Evolutionary conservation across 2,113 vertebrate genomes (phyloP), one percentile per base, ranked within the genome.

Genomic region (Arvicanthis niloticus): DNA sequence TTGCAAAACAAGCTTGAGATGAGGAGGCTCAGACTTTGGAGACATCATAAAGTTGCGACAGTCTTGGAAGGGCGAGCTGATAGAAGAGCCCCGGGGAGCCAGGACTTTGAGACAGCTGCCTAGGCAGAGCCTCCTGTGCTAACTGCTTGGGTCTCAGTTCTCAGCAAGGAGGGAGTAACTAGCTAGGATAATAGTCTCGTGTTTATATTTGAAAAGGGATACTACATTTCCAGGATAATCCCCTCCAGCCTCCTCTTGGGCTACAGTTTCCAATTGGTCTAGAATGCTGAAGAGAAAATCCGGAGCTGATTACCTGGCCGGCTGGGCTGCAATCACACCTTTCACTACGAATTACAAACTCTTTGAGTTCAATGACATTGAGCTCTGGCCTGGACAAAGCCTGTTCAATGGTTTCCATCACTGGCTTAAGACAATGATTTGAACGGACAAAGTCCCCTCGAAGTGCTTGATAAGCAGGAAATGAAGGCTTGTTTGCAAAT

Each of bases 261-360:
- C 96, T 98, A 98, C 91, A 97, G 92, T 98, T 98, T 98, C 98
- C 95, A 97, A 98, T 76, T 88, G 98, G 98, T 97, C 97, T 97
- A 89, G 96, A 96, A 96, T 95, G 88, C 96, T 85, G 97, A 95
- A 94, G 98, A 93, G 96, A 98, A 98, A 98, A 99, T 98, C 98
- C 98, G 98, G 88, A 97, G 96, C 97, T 98, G 98, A 98, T 98
- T 98, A 98, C 97, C 96, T 97, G 96, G 97, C 97, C 51, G 53
- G 87, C 97, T 96, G 93, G 94, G 93, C 98, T 97, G 98, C 98
- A 98, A 98, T 98, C 98, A 98, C 98, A 98, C 98, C 98, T 99
- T 98, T 99, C 98, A 98, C 95, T 98, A 97, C 85, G 97, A 97
- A 99, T 99, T 98, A 99, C 96, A 97, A 88, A 22, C 67, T 97